Percentiles rank a stretch among this genome's conserved stretches.
Conservation (phyloP, 2,888 invertebrate genomes). For the Volucella zonaria region DNA sequence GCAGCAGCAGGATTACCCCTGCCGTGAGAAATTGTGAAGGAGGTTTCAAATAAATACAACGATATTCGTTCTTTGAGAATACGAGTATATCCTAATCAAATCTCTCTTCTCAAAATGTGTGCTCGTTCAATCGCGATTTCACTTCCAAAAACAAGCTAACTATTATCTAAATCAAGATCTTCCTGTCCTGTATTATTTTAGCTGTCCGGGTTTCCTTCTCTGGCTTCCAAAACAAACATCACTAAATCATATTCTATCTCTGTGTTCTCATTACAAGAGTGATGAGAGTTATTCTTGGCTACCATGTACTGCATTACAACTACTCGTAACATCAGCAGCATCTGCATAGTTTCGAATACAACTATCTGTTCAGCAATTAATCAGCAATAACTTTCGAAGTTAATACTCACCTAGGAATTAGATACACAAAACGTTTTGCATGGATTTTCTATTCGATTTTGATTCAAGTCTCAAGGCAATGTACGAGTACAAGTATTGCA, state of each 20-base stretch:
- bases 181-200: neutral
- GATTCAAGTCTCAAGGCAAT: constrained; percentile 46
- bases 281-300: constrained; percentile 19
- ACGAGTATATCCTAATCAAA: too few relatives aligned
- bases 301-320: neutral
- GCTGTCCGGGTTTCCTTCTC: neutral
- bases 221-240: neutral
- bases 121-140: too few relatives aligned
- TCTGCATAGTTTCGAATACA: constrained; percentile 6
- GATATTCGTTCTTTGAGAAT: too few relatives aligned
- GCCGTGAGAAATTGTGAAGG: too few relatives aligned
- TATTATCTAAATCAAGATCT: too few relatives aligned
- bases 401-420: constrained; percentile 20
- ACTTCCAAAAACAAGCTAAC: too few relatives aligned
- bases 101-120: too few relatives aligned
- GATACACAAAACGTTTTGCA: constrained; percentile 28
- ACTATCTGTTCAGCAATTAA: constrained; percentile 53
- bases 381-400: constrained; percentile 54
- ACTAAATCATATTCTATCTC: constrained; percentile 10
- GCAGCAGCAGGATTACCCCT: too few relatives aligned
- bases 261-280: constrained; percentile 21
- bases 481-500: constrained; percentile 43
- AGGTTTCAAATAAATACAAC: too few relatives aligned
- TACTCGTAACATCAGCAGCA: constrained; percentile 30
- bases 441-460: constrained; percentile 46